Conservation (phyloP, 2,797 vertebrate species). For the Mormyrus proboscirostris region DNA sequence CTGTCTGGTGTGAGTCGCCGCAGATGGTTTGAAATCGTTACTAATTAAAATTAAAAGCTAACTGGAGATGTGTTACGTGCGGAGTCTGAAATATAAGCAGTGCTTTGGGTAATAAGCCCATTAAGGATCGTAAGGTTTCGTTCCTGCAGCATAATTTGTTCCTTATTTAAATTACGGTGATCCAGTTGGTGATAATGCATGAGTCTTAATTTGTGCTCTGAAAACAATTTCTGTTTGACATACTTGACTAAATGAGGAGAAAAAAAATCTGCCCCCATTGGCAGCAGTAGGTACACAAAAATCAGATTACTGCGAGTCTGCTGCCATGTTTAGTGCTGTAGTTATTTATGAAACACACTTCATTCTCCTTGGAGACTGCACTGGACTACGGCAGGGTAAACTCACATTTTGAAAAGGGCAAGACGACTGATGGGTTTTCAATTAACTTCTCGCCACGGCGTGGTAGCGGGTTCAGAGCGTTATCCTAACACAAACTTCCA, state of each 20-base stretch:
- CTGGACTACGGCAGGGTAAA: neutral
- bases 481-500: neutral
- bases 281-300: neutral
- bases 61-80: neutral
- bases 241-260: neutral
- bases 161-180: neutral
- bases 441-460: neutral
- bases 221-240: neutral
- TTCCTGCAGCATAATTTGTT: neutral
- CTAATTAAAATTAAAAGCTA: conserved; percentile 1
- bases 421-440: neutral
- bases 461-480: neutral
- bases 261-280: neutral
- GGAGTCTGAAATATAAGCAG: neutral
- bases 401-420: neutral
- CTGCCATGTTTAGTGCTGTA: neutral
- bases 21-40: neutral
- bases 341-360: neutral
- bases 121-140: neutral
- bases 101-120: neutral
- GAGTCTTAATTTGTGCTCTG: neutral
- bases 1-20: neutral
- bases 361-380: neutral
- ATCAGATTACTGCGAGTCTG: neutral
- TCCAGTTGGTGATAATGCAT: neutral